phyloP scores from a whole-genome alignment of 1,140 invertebrate species.

The Marisa cornuarietis region DNA sequence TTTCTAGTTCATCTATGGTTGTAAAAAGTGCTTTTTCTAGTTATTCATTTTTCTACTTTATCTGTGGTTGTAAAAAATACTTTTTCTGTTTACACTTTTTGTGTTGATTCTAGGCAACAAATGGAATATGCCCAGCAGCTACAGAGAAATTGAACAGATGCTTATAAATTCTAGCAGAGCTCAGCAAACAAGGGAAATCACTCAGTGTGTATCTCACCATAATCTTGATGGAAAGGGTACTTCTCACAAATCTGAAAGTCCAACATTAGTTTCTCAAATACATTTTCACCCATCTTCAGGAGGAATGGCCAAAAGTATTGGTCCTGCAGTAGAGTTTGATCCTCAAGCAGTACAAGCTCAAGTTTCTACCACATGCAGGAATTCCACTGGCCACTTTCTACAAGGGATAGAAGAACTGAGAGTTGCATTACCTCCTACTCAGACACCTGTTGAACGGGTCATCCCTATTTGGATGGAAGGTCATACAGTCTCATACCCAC shows the following conservation, averaged over 20 bases:
- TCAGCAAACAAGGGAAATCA: not conserved
- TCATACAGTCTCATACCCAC: not conserved
- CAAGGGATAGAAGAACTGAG: constrained; percentile 3
- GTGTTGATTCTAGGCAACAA: constrained; percentile 23
- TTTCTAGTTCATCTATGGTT: not conserved
- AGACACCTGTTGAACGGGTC: constrained; percentile 3
- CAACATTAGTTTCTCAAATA: not conserved
- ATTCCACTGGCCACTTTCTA: not conserved
- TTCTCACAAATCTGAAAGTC: not conserved
- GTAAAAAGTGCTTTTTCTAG: not conserved
- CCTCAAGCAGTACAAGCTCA: not conserved
- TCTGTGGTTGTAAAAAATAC: not conserved
- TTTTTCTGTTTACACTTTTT: not conserved
- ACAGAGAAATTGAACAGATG: constrained; percentile 28
- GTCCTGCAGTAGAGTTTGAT: constrained; percentile 24
- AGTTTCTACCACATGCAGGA: not conserved
- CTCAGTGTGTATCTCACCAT: not conserved
- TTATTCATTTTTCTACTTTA: too few species aligned
- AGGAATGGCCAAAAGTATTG: constrained; percentile 23
- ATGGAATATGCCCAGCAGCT: constrained; percentile 23
- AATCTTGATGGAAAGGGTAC: not conserved
- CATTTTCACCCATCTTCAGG: not conserved
- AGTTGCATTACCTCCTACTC: constrained; percentile 16
- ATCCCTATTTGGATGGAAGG: constrained; percentile 27
- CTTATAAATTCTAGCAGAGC: constrained; percentile 3